A percentile compares a stretch with the other conserved stretches of the same genome.
These are phyloP conservation scores for Micronycteris hirsuta DNA, from an alignment of 2,113 vertebrate genomes.

Conservation along the genomic window DNA sequence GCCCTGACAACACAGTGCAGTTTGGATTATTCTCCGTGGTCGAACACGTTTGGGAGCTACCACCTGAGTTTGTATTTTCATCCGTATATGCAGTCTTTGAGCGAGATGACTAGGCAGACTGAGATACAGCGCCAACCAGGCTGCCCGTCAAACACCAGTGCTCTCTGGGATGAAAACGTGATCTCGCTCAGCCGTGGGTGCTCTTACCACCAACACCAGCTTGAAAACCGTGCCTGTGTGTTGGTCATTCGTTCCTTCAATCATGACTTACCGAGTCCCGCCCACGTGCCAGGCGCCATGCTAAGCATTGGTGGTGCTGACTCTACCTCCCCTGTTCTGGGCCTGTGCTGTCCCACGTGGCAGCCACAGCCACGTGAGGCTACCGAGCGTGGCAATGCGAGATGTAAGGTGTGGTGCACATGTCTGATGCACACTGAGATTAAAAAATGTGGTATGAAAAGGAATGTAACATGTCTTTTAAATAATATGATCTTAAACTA, in stretches of 20 bases:
- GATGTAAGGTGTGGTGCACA: rapidly evolving
- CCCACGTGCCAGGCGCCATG: not conserved
- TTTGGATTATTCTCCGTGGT: not conserved
- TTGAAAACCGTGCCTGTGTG: not conserved
- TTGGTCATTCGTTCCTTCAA: not conserved
- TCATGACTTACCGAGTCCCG: not conserved
- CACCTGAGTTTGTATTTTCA: not conserved
- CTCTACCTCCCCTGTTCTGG: not conserved
- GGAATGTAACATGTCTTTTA: not conserved
- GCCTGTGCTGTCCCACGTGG: not conserved
- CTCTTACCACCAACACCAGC: not conserved
- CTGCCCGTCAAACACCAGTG: rapidly evolving
- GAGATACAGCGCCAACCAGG: not conserved
- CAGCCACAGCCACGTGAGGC: not conserved
- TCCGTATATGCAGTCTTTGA: not conserved
- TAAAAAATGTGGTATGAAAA: not conserved
- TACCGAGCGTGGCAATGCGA: not conserved
- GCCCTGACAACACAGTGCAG: not conserved
- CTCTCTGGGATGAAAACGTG: not conserved
- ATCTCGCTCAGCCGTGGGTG: rapidly evolving
- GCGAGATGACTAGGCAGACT: not conserved
- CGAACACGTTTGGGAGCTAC: not conserved
- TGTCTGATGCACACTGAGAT: not conserved
- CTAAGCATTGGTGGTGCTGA: rapidly evolving
- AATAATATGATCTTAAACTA: not conserved